A percentile compares a stretch with the other conserved stretches of the same genome.
Conservation (phyloP, 2,797 vertebrate genomes). For the Mormyrus hasselquistii region DNA sequence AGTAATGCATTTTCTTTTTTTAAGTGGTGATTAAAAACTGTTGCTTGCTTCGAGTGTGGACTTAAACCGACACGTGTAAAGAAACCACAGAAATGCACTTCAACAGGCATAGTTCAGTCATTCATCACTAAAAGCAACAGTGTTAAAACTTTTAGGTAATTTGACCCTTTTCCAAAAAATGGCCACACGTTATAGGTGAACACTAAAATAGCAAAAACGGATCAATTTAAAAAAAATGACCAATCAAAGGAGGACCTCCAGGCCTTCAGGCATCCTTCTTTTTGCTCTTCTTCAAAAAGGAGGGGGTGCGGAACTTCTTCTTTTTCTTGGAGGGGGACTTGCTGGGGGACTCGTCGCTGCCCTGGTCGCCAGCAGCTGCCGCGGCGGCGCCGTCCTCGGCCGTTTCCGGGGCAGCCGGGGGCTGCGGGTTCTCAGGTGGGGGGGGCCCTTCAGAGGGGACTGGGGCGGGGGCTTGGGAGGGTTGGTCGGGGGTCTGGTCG, state of each 20-base stretch:
- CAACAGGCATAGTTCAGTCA: constrained; percentile 43
- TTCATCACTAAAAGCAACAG: constrained; percentile 50
- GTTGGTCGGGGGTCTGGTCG: constrained; percentile 87
- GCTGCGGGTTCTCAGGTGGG: constrained; percentile 63
- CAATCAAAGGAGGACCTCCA: constrained; percentile 28
- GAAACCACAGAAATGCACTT: constrained; percentile 45
- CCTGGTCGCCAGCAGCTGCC: constrained; percentile 61
- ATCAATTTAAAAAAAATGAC: constrained; percentile 34
- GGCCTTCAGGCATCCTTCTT: constrained; percentile 86
- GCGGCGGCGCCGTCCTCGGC: constrained; percentile 54
- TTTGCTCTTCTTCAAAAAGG: constrained; percentile 98
- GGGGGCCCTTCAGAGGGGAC: constrained; percentile 70
- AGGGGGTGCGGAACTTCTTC: constrained; percentile 99
- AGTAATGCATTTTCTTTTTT: constrained; percentile 63
- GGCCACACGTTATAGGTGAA: constrained; percentile 57
- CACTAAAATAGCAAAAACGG: constrained; percentile 49
- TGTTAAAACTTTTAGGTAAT: constrained; percentile 47
- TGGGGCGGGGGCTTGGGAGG: constrained; percentile 73
- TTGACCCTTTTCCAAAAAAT: constrained; percentile 39
- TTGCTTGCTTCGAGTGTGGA: constrained; percentile 40
- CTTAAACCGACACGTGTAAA: constrained; percentile 51
- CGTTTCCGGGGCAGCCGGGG: constrained; percentile 37
- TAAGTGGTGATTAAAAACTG: constrained; percentile 43
- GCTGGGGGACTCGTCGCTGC: constrained; percentile 90
- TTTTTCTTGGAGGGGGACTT: constrained; percentile 99